Percentiles rank a stretch among this genome's conserved stretches.
These are phyloP conservation scores for Medauroidea extradentata DNA, from an alignment of 1,140 invertebrate genomes.

Conservation along the genomic window DNA sequence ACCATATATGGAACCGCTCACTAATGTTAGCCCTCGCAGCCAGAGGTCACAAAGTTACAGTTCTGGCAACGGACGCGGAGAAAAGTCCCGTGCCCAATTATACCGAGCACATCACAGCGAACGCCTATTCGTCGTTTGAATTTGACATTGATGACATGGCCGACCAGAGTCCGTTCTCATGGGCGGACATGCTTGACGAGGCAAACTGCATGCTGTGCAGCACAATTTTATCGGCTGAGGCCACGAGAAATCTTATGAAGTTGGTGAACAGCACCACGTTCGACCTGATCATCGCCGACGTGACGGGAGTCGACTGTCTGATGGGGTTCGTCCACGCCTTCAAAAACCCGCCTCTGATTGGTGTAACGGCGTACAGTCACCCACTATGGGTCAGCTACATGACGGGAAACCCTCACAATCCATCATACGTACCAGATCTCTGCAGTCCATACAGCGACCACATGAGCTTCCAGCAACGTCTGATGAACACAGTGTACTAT, in stretches of 20 bases:
- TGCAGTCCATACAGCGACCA: background rate
- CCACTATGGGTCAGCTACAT: slow-evolving; percentile 2
- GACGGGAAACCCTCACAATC: background rate
- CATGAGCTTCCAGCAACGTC: background rate
- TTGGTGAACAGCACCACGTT: background rate
- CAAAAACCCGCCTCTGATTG: slow-evolving; percentile 1
- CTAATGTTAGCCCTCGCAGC: slow-evolving; percentile 57
- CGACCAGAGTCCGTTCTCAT: too few species aligned
- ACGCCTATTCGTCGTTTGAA: background rate
- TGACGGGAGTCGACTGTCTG: background rate
- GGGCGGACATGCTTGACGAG: too few species aligned
- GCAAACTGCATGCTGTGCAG: too few species aligned
- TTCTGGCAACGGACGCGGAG: slow-evolving; percentile 58
- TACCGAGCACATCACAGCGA: background rate
- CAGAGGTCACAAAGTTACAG: slow-evolving; percentile 62
- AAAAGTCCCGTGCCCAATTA: slow-evolving; percentile 42
- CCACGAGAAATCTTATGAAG: background rate
- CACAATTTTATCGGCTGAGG: background rate
- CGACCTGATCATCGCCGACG: slow-evolving; percentile 4
- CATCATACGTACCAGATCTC: background rate
- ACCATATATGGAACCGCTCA: slow-evolving; percentile 61
- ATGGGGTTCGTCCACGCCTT: slow-evolving; percentile 1
- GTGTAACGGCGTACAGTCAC: background rate
- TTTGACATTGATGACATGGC: too few species aligned
- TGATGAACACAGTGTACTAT: background rate